Evolutionary conservation across 2,113 vertebrate species (phyloP).

Genomic region (Falco punctatus): DNA sequence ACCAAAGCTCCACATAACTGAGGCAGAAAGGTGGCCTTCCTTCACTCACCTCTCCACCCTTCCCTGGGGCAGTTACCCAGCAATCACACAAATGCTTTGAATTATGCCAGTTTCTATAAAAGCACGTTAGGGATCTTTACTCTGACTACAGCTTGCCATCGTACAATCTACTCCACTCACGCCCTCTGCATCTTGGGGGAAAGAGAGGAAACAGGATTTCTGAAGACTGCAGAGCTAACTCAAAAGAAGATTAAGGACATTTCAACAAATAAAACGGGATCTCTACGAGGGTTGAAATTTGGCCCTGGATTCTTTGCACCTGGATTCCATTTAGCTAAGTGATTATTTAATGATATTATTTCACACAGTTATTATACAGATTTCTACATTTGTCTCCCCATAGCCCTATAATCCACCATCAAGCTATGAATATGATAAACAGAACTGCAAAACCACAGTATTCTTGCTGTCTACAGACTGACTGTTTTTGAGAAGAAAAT

Average conservation of each 20-base stretch:
- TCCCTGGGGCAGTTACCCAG: neutral
- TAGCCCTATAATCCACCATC: neutral
- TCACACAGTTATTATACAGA: neutral
- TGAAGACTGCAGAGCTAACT: neutral
- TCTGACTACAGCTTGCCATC: neutral
- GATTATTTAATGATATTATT: neutral
- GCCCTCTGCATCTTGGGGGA: neutral
- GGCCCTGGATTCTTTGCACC: neutral
- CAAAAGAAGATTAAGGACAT: neutral
- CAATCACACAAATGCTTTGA: neutral
- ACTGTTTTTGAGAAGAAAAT: neutral
- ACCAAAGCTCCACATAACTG: neutral
- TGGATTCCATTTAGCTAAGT: neutral
- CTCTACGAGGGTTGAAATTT: neutral
- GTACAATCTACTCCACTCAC: neutral
- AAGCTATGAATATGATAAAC: fast-evolving
- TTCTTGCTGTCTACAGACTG: neutral
- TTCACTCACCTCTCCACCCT: neutral
- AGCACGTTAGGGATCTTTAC: neutral
- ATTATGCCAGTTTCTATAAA: neutral
- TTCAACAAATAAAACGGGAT: neutral
- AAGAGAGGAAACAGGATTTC: neutral
- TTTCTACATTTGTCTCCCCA: neutral
- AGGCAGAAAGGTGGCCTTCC: neutral
- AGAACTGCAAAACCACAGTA: neutral